Evolutionary conservation across 2,888 invertebrate genomes (phyloP).

Genomic region (Meiosimyza decipiens): DNA sequence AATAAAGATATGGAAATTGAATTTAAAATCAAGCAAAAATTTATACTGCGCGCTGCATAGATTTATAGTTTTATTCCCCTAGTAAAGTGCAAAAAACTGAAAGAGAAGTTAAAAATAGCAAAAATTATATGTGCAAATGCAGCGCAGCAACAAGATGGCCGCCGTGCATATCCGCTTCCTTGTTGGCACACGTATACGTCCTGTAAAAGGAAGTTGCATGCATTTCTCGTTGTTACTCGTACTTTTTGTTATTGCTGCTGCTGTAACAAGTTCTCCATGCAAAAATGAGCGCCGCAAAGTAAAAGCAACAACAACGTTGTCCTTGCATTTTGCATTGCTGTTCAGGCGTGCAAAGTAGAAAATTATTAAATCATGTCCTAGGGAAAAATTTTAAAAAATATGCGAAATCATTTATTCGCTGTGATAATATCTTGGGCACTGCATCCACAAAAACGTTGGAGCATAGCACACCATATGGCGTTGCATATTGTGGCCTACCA

Average conservation of each 20-base stretch:
- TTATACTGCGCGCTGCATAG: not conserved
- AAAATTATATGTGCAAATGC: not conserved
- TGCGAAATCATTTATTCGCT: conserved; percentile 28
- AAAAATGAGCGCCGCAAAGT: not conserved
- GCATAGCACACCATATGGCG: no score
- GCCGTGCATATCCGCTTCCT: conserved; percentile 25
- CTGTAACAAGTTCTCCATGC: not conserved
- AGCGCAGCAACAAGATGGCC: conserved; percentile 26
- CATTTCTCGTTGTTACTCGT: not conserved
- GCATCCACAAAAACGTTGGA: not conserved
- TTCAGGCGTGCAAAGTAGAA: not conserved
- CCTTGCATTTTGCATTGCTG: not conserved
- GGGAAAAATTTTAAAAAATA: conserved; percentile 31
- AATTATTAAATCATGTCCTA: conserved; percentile 17
- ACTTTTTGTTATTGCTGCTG: not conserved
- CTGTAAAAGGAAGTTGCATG: conserved; percentile 25
- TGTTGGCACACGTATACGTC: conserved; percentile 10
- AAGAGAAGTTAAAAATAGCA: not conserved
- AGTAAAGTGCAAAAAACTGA: not conserved
- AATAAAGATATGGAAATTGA: conserved; percentile 28
- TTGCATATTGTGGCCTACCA: no score
- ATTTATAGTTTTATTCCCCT: not conserved
- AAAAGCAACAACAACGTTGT: not conserved
- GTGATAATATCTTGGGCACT: conserved; percentile 19
- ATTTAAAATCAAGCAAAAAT: conserved; percentile 25